Evolutionary conservation across 2,113 vertebrate species (phyloP), one percentile per base, ranked within the genome.

Genomic region (Thunnus thynnus): DNA sequence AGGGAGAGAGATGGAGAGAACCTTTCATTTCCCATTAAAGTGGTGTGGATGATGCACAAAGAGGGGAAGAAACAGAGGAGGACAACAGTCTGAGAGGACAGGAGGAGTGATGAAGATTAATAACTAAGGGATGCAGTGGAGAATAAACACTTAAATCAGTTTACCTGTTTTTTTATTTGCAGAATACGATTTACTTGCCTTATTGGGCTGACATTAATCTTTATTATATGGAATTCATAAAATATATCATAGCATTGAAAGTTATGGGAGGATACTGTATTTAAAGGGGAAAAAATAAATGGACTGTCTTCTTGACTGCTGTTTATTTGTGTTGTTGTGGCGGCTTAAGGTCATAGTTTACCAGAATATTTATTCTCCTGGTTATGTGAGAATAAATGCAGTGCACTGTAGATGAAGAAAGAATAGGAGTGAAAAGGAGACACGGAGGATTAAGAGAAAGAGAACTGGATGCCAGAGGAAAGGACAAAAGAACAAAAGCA

Each of bases 121-220:
- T 89, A 86, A 84, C 74, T 68, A 32, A 64, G 51, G 22, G 63
- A 63, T 73, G 66, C 66, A 78, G 70, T 57, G 57, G 60, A 82
- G 78, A 56, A 57, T 78, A 80, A 85, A 89, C 63, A 74, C 36
- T 74, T 82, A 76, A 80, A 87, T 83, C 63, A 77, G 83, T 79
- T 81, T 74, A 76, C 63, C 80, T 57, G 27, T 41, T 86, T 82
- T 81, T 75, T 60, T 41, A 77, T 85, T 79, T 80, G 70, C 68
- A 72, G 9, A 82, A 72, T 82, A 74, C 14, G 54, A 80, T 82
- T 88, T 80, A 84, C 78, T 76, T 69, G 71, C 41, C 57, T 79
- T 80, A 65, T 55, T 69, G 66, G 32, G 32, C 16, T 67, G 32
- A 80, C 55, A 85, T 87, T 70, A 80, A 85, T 89, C 85, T 78